Conservation (phyloP, 2,888 invertebrate species). For the Cryptus viduatorius region DNA sequence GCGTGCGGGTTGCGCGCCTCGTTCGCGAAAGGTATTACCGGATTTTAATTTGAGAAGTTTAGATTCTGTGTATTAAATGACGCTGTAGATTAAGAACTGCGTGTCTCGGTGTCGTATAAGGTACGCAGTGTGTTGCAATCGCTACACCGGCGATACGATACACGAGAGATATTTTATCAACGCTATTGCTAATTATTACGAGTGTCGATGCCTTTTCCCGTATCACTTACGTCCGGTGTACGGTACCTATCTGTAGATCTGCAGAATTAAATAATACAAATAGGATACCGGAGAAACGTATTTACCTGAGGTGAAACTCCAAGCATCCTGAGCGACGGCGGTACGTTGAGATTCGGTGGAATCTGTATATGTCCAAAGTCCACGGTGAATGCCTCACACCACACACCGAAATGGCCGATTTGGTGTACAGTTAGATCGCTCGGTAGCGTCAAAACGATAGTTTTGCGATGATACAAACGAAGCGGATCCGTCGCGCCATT, state of each 20-base stretch:
- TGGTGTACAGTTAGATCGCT: constrained; percentile 96
- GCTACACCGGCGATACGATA: too few species aligned
- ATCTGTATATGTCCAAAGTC: constrained; percentile 95
- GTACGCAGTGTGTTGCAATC: too few species aligned
- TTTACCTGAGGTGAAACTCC: constrained; percentile 97
- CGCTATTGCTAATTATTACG: too few species aligned
- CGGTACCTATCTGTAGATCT: not conserved
- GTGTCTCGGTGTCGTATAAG: too few species aligned
- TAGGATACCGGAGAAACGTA: not conserved
- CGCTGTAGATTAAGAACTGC: too few species aligned
- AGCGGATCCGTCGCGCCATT: constrained; percentile 94
- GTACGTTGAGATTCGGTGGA: constrained; percentile 92
- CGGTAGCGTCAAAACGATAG: constrained; percentile 95
- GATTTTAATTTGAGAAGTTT: too few species aligned
- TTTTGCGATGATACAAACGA: constrained; percentile 93
- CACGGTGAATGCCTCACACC: constrained; percentile 97
- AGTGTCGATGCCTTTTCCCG: too few species aligned
- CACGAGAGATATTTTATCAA: too few species aligned
- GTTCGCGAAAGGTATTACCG: too few species aligned
- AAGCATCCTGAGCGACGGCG: constrained; percentile 96
- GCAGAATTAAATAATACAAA: not conserved
- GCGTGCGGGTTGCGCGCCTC: too few species aligned
- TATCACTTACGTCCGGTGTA: too few species aligned
- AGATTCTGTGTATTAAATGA: too few species aligned
- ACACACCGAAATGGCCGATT: constrained; percentile 96